Evolutionary conservation across 2,888 invertebrate genomes (phyloP).

Genomic region (Athripsodes cinereus): DNA sequence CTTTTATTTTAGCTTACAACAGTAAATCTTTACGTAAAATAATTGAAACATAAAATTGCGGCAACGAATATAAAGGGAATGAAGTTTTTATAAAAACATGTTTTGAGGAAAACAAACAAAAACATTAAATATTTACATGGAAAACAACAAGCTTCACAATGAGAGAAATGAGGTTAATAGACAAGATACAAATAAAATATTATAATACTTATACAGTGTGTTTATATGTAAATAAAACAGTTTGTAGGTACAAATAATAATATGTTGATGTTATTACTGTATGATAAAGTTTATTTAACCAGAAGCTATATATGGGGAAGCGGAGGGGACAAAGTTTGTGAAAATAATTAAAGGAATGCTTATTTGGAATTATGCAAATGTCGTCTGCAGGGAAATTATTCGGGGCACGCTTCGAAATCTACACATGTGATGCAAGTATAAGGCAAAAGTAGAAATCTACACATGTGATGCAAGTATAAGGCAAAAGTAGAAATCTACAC

Average conservation of each 20-base stretch:
- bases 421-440: background rate
- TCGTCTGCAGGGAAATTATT: background rate
- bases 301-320: background rate
- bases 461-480: too few species aligned
- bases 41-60: background rate
- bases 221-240: too few species aligned
- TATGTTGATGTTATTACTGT: background rate
- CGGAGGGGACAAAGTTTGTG: background rate
- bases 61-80: background rate
- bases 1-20: background rate
- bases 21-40: background rate
- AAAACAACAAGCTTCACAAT: background rate
- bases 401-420: background rate
- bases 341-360: constrained; percentile 8
- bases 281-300: too few species aligned
- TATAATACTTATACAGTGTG: too few species aligned
- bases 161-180: constrained; percentile 1
- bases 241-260: background rate
- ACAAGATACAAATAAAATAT: background rate
- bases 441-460: too few species aligned
- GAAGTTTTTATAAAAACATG: background rate
- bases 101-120: background rate
- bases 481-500: too few species aligned
- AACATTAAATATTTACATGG: constrained; percentile 1
- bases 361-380: constrained; percentile 5